A percentile compares a stretch with the other conserved stretches of the same genome.
Conservation (phyloP, 2,888 invertebrate species). For the Leucophora obtusa region DNA sequence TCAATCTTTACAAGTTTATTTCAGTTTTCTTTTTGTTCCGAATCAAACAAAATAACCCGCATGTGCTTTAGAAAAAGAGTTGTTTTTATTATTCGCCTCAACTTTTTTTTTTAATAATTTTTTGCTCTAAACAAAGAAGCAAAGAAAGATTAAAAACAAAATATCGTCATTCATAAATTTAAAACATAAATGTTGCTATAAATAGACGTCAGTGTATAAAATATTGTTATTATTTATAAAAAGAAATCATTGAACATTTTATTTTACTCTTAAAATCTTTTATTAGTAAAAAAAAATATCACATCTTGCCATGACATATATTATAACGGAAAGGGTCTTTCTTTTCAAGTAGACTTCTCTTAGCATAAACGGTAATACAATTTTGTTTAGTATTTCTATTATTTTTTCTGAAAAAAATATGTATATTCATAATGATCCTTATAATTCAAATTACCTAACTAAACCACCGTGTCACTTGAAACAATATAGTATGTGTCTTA, state of each 20-base stretch:
- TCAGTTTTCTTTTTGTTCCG: background rate
- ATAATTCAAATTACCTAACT: conserved; percentile 47
- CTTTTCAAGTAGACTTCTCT: background rate
- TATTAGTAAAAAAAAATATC: background rate
- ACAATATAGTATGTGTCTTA: conserved; percentile 25
- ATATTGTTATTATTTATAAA: background rate
- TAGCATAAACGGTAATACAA: background rate
- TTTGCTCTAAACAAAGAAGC: background rate
- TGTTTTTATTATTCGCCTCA: background rate
- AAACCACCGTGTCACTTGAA: conserved; percentile 38
- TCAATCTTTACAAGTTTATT: background rate
- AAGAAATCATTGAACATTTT: background rate
- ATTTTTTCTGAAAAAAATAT: conserved; percentile 17
- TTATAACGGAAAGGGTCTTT: background rate
- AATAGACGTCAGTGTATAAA: background rate
- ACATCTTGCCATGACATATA: background rate
- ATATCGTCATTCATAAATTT: background rate
- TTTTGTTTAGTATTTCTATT: background rate
- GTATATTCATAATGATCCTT: conserved; percentile 39
- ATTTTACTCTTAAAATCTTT: background rate
- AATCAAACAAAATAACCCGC: background rate
- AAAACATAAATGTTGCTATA: background rate
- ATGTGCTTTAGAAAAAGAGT: background rate
- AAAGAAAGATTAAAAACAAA: no score
- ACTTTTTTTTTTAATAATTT: background rate